Base-by-base conservation (phyloP, 2,888 invertebrate genomes). In the Halocaridina rubra region DNA sequence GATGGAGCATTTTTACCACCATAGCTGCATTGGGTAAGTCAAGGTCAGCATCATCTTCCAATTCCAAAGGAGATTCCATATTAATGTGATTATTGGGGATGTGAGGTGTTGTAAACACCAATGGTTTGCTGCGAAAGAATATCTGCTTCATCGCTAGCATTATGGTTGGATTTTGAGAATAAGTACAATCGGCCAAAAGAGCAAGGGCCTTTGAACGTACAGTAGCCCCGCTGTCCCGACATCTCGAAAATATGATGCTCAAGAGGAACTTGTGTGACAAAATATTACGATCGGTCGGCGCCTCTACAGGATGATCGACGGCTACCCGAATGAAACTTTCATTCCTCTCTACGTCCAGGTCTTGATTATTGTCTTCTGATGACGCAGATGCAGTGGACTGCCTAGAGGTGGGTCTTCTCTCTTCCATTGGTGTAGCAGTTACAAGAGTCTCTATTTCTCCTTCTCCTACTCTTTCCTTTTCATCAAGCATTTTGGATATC, bases 131-230 rank as follows among this genome's bases (percentile, higher is more conserved):
- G n/a, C 72, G 85, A n/a, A 85, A 72, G 80, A 89, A 89, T 39
- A 89, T 88, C 10, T 89, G 88, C 78, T 86, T 86, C 78, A 90
- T 88, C 69, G 89, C 86, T 8, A 88, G 78, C 30, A 86, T 75
- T 13, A 89, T 85, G 19, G 80, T 81, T 22, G 85, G 80, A 46
- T 88, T 88, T 13, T 85, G 88, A 22, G 90, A 90, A 10, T 89
- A 87, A 7, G 90, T 89, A 30, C 93, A 91, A 71, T 93, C 93
- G 0, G 93, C 91, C 74, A 95, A 91, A 13, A 93, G 91, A 3
- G 91, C 90, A 87, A 95, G 92, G 2, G 94, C 94, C 89, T 94
- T 93, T 69, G 93, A 92, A 69, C 95, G 92, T 59, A 95, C 92
- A 87, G 93, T 91, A 88, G 93, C 92, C 1, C 94, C 93, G 5